A percentile compares a stretch with the other conserved stretches of the same genome.
Evolutionary conservation across 2,797 vertebrate species (phyloP).

Genomic region (Halcyon chelicuti): DNA sequence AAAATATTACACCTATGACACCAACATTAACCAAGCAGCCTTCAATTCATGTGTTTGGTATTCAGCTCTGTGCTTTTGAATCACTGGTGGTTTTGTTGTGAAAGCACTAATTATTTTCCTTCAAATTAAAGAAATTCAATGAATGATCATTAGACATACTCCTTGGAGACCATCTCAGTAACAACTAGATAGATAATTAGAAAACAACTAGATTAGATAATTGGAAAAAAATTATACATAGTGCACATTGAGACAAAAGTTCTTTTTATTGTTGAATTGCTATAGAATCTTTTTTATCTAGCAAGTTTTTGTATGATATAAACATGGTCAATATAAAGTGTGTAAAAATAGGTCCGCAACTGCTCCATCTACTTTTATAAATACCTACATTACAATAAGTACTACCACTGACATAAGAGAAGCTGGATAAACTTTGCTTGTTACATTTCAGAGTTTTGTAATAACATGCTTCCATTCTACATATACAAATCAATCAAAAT

Average conservation of each 20-base stretch:
- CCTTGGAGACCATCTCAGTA: not conserved
- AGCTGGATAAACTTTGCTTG: not conserved
- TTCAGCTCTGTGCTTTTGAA: not conserved
- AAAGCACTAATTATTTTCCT: constrained; percentile 42
- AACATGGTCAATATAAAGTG: not conserved
- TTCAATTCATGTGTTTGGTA: not conserved
- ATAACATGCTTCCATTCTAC: not conserved
- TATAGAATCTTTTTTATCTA: not conserved
- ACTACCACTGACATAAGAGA: not conserved
- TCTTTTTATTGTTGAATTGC: not conserved
- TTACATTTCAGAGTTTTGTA: not conserved
- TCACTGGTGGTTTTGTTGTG: constrained; percentile 2
- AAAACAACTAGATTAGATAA: not conserved
- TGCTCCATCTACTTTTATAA: not conserved
- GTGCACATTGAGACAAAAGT: not conserved
- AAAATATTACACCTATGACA: not conserved
- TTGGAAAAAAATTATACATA: not conserved
- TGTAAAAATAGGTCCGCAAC: not conserved
- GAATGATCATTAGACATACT: not conserved
- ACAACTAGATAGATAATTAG: not conserved
- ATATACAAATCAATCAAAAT: not conserved
- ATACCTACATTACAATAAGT: not conserved
- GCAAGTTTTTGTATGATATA: not conserved
- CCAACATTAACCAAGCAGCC: not conserved
- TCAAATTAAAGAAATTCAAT: constrained; percentile 26